phyloP scores from a whole-genome alignment of 2,797 vertebrate species.

The Enteromius trimaculatus region DNA sequence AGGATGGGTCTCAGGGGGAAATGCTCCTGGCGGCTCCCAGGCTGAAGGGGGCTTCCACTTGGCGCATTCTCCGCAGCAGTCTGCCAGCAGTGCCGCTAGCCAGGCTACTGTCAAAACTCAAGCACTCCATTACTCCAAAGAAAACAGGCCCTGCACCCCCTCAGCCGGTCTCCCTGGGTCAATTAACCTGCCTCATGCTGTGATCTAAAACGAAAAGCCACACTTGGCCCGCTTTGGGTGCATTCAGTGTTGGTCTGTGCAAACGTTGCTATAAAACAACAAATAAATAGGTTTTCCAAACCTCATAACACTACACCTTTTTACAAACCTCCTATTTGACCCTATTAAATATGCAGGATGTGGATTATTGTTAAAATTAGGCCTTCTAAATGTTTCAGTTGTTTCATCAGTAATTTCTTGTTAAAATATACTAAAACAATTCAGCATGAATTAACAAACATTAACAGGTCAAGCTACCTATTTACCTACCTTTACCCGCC shows the following conservation, averaged over 20 bases:
- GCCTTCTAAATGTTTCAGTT: too few relatives aligned
- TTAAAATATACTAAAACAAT: too few relatives aligned
- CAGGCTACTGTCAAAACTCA: slow-evolving; percentile 51
- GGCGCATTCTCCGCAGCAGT: not conserved
- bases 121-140: slow-evolving; percentile 36
- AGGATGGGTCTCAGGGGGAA: not conserved
- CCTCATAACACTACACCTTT: not conserved
- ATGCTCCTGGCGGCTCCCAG: not conserved
- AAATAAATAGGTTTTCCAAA: not conserved
- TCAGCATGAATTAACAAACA: too few relatives aligned
- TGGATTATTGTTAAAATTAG: not conserved
- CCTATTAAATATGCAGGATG: not conserved
- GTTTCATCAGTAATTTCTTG: too few relatives aligned
- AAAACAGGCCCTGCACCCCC: slow-evolving; percentile 39
- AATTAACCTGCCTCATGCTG: slow-evolving; percentile 30
- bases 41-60: slow-evolving; percentile 5
- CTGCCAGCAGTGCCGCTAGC: slow-evolving; percentile 30
- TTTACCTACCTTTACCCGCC: too few relatives aligned
- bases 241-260: slow-evolving; percentile 10
- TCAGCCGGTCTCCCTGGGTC: not conserved
- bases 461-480: too few relatives aligned
- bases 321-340: not conserved
- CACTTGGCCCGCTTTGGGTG: not conserved
- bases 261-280: not conserved
- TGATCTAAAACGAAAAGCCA: slow-evolving; percentile 9